phyloP scores from a whole-genome alignment of 2,888 invertebrate species.

The Drosophila borealis region DNA sequence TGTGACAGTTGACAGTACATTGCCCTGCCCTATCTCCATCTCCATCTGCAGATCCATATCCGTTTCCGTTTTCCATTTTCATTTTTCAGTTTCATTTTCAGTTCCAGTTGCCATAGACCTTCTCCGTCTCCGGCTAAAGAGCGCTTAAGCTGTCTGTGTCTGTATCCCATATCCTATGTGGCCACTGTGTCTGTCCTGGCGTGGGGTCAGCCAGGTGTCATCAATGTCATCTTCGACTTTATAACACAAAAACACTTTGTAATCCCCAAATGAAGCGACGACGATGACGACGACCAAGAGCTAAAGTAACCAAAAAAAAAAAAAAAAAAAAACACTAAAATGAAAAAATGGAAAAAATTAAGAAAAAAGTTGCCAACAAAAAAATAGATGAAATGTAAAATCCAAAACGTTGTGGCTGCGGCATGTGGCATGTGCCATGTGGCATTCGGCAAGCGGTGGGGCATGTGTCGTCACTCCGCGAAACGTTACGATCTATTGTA shows the following conservation, averaged over 20 bases:
- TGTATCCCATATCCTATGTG: slow-evolving; percentile 6
- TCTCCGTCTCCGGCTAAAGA: slow-evolving; percentile 48
- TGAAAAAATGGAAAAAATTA: slow-evolving; percentile 26
- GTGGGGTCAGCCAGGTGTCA: slow-evolving; percentile 76
- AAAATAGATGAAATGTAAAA: slow-evolving; percentile 28
- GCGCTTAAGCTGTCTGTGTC: slow-evolving; percentile 75
- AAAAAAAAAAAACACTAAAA: slow-evolving; percentile 1
- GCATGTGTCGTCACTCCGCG: slow-evolving; percentile 34
- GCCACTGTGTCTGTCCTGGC: slow-evolving; percentile 7
- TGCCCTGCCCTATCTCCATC: slow-evolving; percentile 31
- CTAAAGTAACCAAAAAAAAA: slow-evolving; percentile 9
- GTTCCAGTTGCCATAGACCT: slow-evolving; percentile 23
- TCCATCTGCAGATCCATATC: slow-evolving; percentile 11
- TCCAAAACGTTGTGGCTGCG: slow-evolving; percentile 32
- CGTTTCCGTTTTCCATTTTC: slow-evolving; percentile 3
- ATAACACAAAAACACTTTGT: slow-evolving; percentile 81
- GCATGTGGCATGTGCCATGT: slow-evolving; percentile 19
- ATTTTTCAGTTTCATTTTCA: slow-evolving; percentile 35
- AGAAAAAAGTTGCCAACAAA: slow-evolving; percentile 15
- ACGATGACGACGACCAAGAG: slow-evolving; percentile 33
- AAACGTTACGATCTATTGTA: slow-evolving; percentile 64
- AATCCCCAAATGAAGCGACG: slow-evolving; percentile 80
- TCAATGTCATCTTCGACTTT: slow-evolving; percentile 81
- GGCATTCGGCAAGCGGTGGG: slow-evolving; percentile 16
- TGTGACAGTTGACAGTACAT: slow-evolving; percentile 42